Percentiles rank a stretch among this genome's conserved stretches.
Conservation (phyloP, 2,797 vertebrate genomes). For the Simalia tracyae region DNA sequence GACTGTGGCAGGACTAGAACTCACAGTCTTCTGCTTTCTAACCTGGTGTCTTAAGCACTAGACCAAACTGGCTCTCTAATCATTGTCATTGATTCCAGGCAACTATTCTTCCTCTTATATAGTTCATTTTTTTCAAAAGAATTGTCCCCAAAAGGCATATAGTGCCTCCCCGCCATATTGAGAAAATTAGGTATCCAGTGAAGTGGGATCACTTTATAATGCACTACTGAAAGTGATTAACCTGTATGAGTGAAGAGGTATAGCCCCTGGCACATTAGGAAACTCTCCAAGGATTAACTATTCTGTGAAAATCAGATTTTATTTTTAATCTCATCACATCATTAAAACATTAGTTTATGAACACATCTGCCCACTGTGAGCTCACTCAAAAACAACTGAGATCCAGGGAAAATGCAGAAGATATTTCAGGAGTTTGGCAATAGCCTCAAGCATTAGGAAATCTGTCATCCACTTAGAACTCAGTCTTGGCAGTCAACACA, state of each 20-base stretch:
- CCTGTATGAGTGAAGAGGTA: constrained; percentile 52
- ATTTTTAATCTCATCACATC: constrained; percentile 58
- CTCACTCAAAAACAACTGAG: constrained; percentile 44
- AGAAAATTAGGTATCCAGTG: neutral
- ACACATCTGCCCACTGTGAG: constrained; percentile 57
- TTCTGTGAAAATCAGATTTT: constrained; percentile 55
- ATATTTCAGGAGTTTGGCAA: neutral
- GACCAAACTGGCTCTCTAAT: too few species aligned
- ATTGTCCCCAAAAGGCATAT: neutral
- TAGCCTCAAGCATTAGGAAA: neutral
- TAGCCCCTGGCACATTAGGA: constrained; percentile 40
- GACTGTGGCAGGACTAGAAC: too few species aligned
- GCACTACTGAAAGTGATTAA: constrained; percentile 46
- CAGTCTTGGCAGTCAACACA: neutral
- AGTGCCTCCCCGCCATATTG: neutral
- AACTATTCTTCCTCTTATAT: neutral
- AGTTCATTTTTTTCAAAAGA: neutral
- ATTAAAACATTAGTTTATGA: constrained; percentile 63
- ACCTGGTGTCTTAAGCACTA: too few species aligned
- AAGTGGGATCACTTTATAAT: constrained; percentile 27
- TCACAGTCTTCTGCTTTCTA: too few species aligned
- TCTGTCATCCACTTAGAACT: neutral
- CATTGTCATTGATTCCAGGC: neutral
- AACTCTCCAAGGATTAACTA: constrained; percentile 61
- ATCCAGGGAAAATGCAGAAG: constrained; percentile 19